Base-by-base conservation (phyloP, 2,797 vertebrate species). In the Hylomyscus alleni region DNA sequence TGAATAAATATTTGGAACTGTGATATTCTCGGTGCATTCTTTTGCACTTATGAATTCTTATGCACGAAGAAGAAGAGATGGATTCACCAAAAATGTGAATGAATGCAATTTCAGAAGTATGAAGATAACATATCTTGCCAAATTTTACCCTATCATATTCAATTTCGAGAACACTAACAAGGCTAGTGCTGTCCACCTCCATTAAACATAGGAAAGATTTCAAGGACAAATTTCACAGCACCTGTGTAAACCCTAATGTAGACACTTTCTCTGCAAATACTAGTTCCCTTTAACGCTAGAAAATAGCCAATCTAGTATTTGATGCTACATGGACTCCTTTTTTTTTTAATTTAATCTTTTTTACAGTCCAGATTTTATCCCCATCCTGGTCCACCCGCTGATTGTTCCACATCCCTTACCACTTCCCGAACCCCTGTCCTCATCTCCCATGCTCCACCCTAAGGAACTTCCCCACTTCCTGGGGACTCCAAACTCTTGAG, bases 1-100 rank as follows among this genome's bases (percentile, higher is more conserved):
- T 75, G 44, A 94, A 96, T 82, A 77, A 92, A 90, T 78, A 44
- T 81, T 91, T 62, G 67, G 69, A 75, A 86, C 8, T 86, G 94
- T 94, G 72, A 17, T 52, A 11, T 10, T 89, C 13, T 47, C 4
- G 10, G 0, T 34, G 37, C 2, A 5, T 44, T 44, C 44, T 44
- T 44, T 44, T 44, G 44, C 44, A 44, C 44, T 44, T 44, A 44
- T 44, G 44, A 3, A 44, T 44, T 44, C 44, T 44, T 44, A 44
- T 44, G 44, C 44, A 44, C 65, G 4, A n/a, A 9, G 34, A 50
- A 85, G 9, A 78, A 77, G 2, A 3, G 5, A 60, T 0, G 62
- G 52, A 72, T 76, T 90, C 20, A 54, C 22, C 72, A 8, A 4
- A 1, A 80, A 26, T 19, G 4, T 40, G 78, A 88, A 93, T 58